Evolutionary conservation across 1,140 invertebrate species (phyloP).

Genomic region (Caerostris darwini): DNA sequence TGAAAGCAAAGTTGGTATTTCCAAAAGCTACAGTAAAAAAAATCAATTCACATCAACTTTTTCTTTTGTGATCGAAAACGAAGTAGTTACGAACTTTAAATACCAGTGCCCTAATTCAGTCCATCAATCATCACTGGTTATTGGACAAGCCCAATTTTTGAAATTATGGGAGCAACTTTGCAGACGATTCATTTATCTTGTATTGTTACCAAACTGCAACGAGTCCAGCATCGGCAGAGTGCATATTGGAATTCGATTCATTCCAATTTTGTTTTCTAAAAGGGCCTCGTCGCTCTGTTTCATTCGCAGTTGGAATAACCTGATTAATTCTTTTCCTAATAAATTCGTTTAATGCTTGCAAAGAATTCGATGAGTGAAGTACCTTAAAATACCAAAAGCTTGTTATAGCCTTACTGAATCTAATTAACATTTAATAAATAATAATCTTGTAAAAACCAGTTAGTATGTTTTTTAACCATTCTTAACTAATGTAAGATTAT

Average conservation of each 20-base stretch:
- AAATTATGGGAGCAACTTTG: slow-evolving; percentile 30
- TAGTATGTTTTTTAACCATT: too few relatives aligned
- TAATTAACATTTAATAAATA: too few relatives aligned
- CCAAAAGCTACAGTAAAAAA: neutral
- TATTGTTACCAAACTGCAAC: slow-evolving; percentile 6
- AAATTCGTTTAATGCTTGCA: neutral
- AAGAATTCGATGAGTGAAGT: neutral
- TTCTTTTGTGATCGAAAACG: neutral
- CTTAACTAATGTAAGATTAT: too few relatives aligned
- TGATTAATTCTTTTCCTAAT: neutral
- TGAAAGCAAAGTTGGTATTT: neutral
- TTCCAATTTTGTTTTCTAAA: slow-evolving; percentile 12
- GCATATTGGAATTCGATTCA: slow-evolving; percentile 45
- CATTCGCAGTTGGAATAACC: neutral
- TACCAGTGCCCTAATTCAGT: slow-evolving; percentile 21
- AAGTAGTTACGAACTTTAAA: slow-evolving; percentile 10
- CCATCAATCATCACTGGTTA: slow-evolving; percentile 17
- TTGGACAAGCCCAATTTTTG: neutral
- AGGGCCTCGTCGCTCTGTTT: neutral
- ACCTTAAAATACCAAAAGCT: neutral
- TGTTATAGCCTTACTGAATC: neutral
- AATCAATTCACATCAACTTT: neutral
- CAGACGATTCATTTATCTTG: slow-evolving; percentile 24
- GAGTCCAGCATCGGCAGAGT: neutral
- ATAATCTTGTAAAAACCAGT: too few relatives aligned